Percentiles rank a stretch among this genome's conserved stretches.
Conservation (phyloP, 2,797 vertebrate genomes). For the Trachurus trachurus region DNA sequence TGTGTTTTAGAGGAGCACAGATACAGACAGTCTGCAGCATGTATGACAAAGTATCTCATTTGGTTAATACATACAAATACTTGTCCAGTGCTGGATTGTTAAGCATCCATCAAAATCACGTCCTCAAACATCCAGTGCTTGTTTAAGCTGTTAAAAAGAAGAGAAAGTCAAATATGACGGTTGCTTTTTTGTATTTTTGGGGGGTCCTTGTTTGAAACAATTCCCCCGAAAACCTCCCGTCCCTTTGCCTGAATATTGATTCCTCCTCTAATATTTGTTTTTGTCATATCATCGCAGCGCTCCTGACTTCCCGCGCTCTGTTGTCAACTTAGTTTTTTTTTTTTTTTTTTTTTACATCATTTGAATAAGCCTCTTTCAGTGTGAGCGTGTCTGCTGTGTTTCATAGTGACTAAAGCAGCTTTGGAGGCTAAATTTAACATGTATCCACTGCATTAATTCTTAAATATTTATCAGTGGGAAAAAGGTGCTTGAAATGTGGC, state of each 20-base stretch:
- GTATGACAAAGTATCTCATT: slow-evolving; percentile 3
- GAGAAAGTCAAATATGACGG: slow-evolving; percentile 13
- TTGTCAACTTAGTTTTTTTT: slow-evolving; percentile 85
- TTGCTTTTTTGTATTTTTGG: slow-evolving; percentile 21
- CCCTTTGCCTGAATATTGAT: slow-evolving; percentile 42
- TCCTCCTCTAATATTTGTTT: slow-evolving; percentile 62
- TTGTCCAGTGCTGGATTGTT: slow-evolving; percentile 18
- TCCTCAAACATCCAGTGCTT: background rate
- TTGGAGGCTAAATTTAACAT: slow-evolving; percentile 87
- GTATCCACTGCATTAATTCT: slow-evolving; percentile 78
- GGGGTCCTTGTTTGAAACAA: slow-evolving; percentile 1
- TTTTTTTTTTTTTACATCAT: slow-evolving; percentile 75
- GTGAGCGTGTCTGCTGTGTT: slow-evolving; percentile 80
- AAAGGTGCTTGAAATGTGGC: slow-evolving; percentile 76
- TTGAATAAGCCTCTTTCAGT: slow-evolving; percentile 89
- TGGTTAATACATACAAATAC: slow-evolving; percentile 40
- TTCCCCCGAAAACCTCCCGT: slow-evolving; percentile 15
- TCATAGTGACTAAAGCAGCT: slow-evolving; percentile 85
- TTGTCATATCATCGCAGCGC: slow-evolving; percentile 65
- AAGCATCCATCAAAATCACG: slow-evolving; percentile 33
- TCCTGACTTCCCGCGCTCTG: slow-evolving; percentile 75
- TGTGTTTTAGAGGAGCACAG: slow-evolving; percentile 36
- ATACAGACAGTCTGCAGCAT: slow-evolving; percentile 27
- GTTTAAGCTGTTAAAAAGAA: background rate
- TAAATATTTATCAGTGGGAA: slow-evolving; percentile 81